Evolutionary conservation across 2,888 invertebrate species (phyloP), one percentile per base, ranked within the genome.

Genomic region (Oegoconia quadripuncta): DNA sequence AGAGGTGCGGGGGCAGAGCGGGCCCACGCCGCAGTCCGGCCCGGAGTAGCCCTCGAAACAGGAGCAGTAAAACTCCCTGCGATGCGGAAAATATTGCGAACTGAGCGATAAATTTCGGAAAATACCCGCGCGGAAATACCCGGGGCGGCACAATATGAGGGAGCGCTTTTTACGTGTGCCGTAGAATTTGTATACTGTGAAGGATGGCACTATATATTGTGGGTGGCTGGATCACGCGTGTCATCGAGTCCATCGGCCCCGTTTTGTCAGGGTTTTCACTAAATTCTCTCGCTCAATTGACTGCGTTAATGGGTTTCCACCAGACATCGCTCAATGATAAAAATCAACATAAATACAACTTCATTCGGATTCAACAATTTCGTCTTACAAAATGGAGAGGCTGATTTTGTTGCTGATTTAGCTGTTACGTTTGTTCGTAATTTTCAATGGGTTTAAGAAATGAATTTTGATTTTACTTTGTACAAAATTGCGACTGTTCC

Each of bases 41-140:
- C 96, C 96, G 36, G 90, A 92, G 80, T 94, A 96, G 27, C 93
- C 93, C 37, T 92, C 88, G 76, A 95, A 95, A 76, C 97, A 97
- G 39, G 91, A 89, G 74, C 96, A 96, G 66, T 88, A 90, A 76
- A 94, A 96, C 41, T 90, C 90, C 62, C 95, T 95, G 88, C 27
- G 34, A 16, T 39, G 44, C 42, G 39, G 29, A 52, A 58, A 52
- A 52, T 48, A 52, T 52, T 50, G 46, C 42, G 37, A 37, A 37
- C 32, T 46, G 11, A 52, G 49, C 45, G 23, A 59, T 59, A 56
- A 52, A 59, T 59, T 49, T 44, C 11, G 29, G 42, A 41, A 48
- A 56, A 55, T 53, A 53, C 41, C 37, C 35, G 23, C 35, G 29
- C 15, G 34, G 47, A 43, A 44, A 32, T 12, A 12, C 20, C 28